Conservation (phyloP, 2,113 vertebrate genomes). For the Pseudorectes ferrugineus region DNA sequence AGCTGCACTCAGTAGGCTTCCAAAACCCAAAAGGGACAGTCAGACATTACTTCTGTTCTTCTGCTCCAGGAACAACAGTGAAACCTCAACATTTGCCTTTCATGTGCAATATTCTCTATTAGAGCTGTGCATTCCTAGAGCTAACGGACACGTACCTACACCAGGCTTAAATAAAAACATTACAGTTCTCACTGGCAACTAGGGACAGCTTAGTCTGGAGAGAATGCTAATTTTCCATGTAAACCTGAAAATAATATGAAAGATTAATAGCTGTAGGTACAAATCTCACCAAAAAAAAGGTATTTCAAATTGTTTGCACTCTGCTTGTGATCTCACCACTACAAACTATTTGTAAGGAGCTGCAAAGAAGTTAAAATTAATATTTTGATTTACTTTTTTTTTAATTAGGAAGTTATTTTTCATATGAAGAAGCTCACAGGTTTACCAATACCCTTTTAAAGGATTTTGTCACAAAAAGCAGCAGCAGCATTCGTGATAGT, state of each 20-base stretch:
- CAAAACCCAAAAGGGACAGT: not conserved
- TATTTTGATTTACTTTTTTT: not conserved
- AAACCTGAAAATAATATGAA: not conserved
- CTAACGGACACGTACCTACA: not conserved
- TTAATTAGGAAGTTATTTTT: not conserved
- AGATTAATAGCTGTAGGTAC: not conserved
- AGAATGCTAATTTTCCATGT: not conserved
- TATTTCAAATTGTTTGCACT: not conserved
- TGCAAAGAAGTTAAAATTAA: not conserved
- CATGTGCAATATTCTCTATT: not conserved
- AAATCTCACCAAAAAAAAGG: not conserved
- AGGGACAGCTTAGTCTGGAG: not conserved
- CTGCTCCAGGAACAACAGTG: not conserved
- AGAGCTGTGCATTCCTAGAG: not conserved
- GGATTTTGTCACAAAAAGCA: not conserved
- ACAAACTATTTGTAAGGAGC: not conserved
- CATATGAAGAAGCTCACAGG: not conserved
- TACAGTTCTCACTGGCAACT: not conserved
- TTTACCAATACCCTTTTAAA: not conserved
- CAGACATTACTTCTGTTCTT: not conserved
- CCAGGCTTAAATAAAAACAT: not conserved
- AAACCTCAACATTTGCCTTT: not conserved
- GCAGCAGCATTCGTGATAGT: not conserved
- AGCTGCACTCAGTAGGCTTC: not conserved
- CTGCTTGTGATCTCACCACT: not conserved